Evolutionary conservation across 2,888 invertebrate species (phyloP).

Genomic region (Leptopilina syphax): DNA sequence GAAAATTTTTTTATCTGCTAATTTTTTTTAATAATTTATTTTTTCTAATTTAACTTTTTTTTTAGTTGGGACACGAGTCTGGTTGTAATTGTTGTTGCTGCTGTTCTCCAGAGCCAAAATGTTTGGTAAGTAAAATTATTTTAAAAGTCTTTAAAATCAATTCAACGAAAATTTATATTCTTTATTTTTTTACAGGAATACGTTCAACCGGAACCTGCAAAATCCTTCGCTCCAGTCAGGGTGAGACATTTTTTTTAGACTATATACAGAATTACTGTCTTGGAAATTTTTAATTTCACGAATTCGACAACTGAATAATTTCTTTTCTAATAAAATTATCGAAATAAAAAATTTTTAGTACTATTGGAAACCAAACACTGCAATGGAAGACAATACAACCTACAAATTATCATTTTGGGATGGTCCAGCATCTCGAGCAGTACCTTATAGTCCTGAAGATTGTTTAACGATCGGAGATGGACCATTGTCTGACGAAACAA

Average conservation of each 20-base stretch:
- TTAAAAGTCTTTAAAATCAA: not conserved
- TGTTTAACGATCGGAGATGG: slow-evolving; percentile 76
- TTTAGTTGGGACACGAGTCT: slow-evolving; percentile 67
- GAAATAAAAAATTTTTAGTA: slow-evolving; percentile 58
- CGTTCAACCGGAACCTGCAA: slow-evolving; percentile 68
- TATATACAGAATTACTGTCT: too few species aligned
- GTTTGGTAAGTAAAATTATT: slow-evolving; percentile 58
- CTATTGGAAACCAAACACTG: slow-evolving; percentile 75
- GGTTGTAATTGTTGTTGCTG: slow-evolving; percentile 71
- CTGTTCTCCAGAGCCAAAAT: slow-evolving; percentile 60
- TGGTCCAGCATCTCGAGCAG: slow-evolving; percentile 48
- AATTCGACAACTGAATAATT: too few species aligned
- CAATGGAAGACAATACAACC: slow-evolving; percentile 81
- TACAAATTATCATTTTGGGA: slow-evolving; percentile 76
- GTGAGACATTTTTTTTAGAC: slow-evolving; percentile 59
- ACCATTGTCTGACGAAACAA: slow-evolving; percentile 78
- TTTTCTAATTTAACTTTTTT: slow-evolving; percentile 19
- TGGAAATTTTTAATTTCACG: too few species aligned
- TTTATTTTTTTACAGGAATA: slow-evolving; percentile 64
- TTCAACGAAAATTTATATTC: not conserved
- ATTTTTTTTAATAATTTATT: too few species aligned
- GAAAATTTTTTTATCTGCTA: too few species aligned
- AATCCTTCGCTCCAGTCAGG: slow-evolving; percentile 78
- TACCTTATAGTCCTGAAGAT: slow-evolving; percentile 72
- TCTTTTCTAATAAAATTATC: not conserved